Evolutionary conservation across 2,888 invertebrate genomes (phyloP).

Genomic region (Thymelicus acteon): DNA sequence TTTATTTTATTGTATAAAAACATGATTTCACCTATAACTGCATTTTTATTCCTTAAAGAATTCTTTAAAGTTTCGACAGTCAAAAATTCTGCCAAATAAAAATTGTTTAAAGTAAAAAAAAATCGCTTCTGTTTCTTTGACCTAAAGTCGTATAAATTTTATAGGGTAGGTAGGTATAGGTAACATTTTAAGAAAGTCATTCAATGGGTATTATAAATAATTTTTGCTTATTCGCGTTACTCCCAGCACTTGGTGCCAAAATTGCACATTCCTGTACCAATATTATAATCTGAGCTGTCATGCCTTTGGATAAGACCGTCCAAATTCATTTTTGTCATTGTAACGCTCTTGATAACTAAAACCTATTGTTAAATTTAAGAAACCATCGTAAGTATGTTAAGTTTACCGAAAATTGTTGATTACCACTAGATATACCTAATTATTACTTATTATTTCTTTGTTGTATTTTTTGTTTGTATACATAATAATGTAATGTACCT

Average conservation of each 20-base stretch:
- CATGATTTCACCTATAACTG: too few relatives aligned
- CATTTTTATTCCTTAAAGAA: too few relatives aligned
- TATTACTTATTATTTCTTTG: conserved; percentile 37
- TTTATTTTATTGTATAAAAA: too few relatives aligned
- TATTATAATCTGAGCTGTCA: conserved; percentile 15
- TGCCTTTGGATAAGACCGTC: conserved; percentile 61
- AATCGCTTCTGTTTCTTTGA: too few relatives aligned
- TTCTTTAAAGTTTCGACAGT: too few relatives aligned
- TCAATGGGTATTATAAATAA: not conserved
- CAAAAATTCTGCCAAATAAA: too few relatives aligned
- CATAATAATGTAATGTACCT: not conserved
- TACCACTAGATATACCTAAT: conserved; percentile 5
- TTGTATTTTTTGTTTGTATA: conserved; percentile 44
- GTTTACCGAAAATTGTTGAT: not conserved
- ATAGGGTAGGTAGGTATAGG: too few relatives aligned
- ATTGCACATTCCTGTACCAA: conserved; percentile 30
- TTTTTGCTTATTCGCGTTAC: conserved; percentile 15
- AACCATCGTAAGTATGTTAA: conserved; percentile 8
- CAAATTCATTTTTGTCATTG: conserved; percentile 58
- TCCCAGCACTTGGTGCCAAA: conserved; percentile 41
- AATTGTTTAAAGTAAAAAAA: too few relatives aligned
- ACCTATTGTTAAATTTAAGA: conserved; percentile 38
- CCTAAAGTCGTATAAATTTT: too few relatives aligned
- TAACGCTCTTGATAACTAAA: conserved; percentile 8
- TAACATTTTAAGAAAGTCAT: not conserved